A percentile compares a stretch with the other conserved stretches of the same genome.
Evolutionary conservation across 2,888 invertebrate species (phyloP).

Genomic region (Nymphalis c-album): DNA sequence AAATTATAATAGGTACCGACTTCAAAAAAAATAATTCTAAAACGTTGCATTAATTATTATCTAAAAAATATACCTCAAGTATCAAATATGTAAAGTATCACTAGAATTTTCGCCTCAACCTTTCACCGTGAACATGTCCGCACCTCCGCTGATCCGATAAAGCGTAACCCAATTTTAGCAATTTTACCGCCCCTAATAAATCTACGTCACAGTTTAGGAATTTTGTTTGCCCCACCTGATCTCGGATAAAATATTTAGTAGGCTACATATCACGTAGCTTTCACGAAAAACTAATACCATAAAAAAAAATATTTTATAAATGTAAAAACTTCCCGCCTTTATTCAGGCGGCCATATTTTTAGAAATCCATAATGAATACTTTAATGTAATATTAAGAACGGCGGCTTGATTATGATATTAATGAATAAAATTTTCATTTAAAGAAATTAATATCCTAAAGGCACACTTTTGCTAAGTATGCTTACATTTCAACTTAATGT

Average conservation of each 20-base stretch:
- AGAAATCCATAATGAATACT: too few species aligned
- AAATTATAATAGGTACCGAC: too few species aligned
- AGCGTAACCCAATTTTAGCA: slow-evolving; percentile 38
- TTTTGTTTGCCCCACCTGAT: slow-evolving; percentile 38
- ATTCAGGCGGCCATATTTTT: too few species aligned
- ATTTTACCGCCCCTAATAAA: slow-evolving; percentile 38
- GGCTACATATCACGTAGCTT: slow-evolving; percentile 20
- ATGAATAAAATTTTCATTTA: too few species aligned
- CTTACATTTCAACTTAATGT: too few species aligned
- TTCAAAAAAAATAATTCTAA: too few species aligned
- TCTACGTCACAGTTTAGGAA: slow-evolving; percentile 38
- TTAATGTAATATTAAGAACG: too few species aligned
- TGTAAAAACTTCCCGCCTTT: too few species aligned
- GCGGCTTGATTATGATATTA: too few species aligned
- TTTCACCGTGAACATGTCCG: slow-evolving; percentile 25
- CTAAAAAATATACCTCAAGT: background rate
- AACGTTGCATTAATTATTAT: too few species aligned
- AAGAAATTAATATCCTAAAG: too few species aligned
- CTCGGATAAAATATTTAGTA: slow-evolving; percentile 35
- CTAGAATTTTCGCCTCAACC: slow-evolving; percentile 24
- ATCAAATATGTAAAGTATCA: slow-evolving; percentile 18
- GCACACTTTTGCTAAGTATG: too few species aligned
- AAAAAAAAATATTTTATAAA: background rate
- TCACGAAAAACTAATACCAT: slow-evolving; percentile 24
- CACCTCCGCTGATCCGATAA: slow-evolving; percentile 37